phyloP scores from a whole-genome alignment of 2,888 invertebrate genomes.

The Marronus borbonicus region DNA sequence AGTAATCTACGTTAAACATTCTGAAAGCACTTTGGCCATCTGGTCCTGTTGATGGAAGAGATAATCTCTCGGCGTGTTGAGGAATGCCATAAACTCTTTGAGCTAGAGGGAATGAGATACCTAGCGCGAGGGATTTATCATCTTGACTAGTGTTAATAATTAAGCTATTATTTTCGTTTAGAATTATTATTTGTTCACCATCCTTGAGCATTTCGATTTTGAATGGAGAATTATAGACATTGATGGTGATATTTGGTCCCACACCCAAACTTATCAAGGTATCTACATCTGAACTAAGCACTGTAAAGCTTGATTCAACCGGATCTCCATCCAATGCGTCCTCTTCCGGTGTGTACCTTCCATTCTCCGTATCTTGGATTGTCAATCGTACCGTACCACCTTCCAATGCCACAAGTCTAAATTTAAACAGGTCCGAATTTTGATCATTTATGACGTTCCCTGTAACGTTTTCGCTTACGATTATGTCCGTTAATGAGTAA shows the following conservation, averaged over 20 bases:
- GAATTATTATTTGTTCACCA: background rate
- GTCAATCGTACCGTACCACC: constrained; percentile 37
- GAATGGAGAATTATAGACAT: constrained; percentile 17
- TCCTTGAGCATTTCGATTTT: constrained; percentile 23
- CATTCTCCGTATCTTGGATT: constrained; percentile 31
- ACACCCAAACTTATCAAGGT: background rate
- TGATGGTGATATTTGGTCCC: background rate
- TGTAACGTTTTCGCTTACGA: background rate
- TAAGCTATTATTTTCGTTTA: constrained; percentile 51
- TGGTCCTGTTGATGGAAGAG: constrained; percentile 83
- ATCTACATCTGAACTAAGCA: background rate
- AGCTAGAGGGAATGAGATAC: constrained; percentile 92
- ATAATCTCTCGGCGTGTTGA: constrained; percentile 88
- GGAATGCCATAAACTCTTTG: constrained; percentile 94
- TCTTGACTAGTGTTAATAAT: constrained; percentile 68
- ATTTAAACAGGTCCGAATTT: constrained; percentile 6
- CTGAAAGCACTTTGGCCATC: constrained; percentile 88
- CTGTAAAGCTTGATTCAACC: background rate
- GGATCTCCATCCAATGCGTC: constrained; percentile 46
- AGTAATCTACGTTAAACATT: constrained; percentile 96
- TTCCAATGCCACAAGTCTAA: constrained; percentile 27
- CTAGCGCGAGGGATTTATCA: constrained; percentile 91
- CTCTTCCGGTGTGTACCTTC: constrained; percentile 30
- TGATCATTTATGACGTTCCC: constrained; percentile 12
- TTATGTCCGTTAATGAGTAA: background rate